These are phyloP conservation scores for Drosophila fuyamai DNA, from an alignment of 1,140 invertebrate genomes.

Conservation along the genomic window DNA sequence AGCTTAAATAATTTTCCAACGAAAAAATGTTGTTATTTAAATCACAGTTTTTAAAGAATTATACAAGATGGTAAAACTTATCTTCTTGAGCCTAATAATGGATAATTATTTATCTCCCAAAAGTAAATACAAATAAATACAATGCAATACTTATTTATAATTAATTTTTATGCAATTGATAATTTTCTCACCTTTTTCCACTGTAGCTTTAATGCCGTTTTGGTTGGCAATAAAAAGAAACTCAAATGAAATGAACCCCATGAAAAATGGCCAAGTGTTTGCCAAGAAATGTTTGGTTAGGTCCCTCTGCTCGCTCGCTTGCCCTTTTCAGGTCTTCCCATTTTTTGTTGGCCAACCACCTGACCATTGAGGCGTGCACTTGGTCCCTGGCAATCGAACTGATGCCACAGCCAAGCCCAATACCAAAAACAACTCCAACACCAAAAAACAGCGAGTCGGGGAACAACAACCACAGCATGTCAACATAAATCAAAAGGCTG, in stretches of 20 bases:
- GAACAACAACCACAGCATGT: slow-evolving; percentile 68
- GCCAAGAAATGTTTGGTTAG: slow-evolving; percentile 81
- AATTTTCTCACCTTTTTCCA: slow-evolving; percentile 1
- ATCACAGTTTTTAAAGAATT: no score
- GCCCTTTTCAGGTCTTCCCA: not conserved
- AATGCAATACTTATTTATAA: not conserved
- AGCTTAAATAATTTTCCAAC: no score
- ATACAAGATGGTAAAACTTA: no score
- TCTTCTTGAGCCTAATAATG: no score
- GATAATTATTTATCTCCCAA: no score
- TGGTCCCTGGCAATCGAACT: slow-evolving; percentile 67
- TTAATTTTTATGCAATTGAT: not conserved
- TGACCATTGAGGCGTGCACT: slow-evolving; percentile 79
- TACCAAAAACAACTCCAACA: slow-evolving; percentile 32
- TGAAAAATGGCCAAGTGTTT: slow-evolving; percentile 80
- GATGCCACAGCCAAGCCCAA: slow-evolving; percentile 39
- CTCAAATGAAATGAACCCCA: slow-evolving; percentile 80
- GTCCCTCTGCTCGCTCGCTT: slow-evolving; percentile 35
- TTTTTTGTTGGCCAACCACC: slow-evolving; percentile 63
- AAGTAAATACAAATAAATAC: not conserved
- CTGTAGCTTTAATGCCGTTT: slow-evolving; percentile 26
- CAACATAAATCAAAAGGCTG: slow-evolving; percentile 82
- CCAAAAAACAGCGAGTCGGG: slow-evolving; percentile 20
- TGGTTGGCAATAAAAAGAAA: slow-evolving; percentile 72
- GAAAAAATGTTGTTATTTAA: not conserved